These are phyloP conservation scores for Bucco capensis DNA, from an alignment of 2,113 vertebrate genomes.

Conservation along the genomic window DNA sequence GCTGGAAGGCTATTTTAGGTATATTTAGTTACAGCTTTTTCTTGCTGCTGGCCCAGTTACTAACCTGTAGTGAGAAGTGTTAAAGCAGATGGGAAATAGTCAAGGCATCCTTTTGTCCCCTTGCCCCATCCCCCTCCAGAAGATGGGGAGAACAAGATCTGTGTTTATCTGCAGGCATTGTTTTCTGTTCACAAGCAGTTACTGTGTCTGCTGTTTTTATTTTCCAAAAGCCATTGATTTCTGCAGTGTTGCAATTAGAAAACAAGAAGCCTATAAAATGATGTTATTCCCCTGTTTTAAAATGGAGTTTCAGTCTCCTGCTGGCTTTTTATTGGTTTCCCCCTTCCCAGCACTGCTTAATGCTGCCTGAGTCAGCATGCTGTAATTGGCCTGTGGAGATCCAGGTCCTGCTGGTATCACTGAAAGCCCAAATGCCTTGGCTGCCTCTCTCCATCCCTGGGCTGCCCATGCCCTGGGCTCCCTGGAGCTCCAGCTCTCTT, in stretches of 20 bases:
- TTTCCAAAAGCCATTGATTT: constrained; percentile 58
- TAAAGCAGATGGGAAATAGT: background rate
- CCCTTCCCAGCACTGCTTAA: background rate
- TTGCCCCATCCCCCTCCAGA: background rate
- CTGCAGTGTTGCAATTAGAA: constrained; percentile 10
- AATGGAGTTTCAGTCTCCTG: constrained; percentile 26
- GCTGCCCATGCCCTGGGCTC: background rate
- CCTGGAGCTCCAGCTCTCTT: background rate
- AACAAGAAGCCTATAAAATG: constrained; percentile 16
- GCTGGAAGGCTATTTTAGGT: background rate
- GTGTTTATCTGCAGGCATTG: background rate
- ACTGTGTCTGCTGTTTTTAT: background rate
- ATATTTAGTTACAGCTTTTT: background rate
- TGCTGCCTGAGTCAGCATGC: constrained; percentile 42
- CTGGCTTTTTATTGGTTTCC: constrained; percentile 34
- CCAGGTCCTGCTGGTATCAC: background rate
- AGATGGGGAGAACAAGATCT: background rate
- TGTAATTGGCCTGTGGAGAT: background rate
- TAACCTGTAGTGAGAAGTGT: background rate
- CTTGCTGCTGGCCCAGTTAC: background rate
- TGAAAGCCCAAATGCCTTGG: background rate
- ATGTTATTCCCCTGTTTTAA: constrained; percentile 19
- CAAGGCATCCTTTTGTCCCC: background rate
- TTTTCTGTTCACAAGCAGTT: background rate
- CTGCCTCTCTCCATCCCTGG: background rate